Conservation (phyloP, 1,140 invertebrate genomes). For the Psix sp. region DNA sequence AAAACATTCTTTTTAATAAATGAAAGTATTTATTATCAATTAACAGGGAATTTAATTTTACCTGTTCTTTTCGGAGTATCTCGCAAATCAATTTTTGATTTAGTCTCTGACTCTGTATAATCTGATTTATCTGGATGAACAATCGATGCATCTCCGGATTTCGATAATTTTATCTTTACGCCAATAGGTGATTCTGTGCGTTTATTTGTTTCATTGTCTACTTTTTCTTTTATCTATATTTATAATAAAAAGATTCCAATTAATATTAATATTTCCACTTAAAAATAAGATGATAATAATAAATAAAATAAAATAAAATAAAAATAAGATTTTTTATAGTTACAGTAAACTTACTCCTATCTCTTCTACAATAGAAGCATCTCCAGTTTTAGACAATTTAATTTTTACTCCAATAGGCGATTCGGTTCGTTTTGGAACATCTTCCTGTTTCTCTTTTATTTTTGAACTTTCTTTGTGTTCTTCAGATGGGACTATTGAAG, state of each 20-base stretch:
- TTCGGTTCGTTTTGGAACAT: conserved; percentile 63
- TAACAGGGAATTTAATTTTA: not conserved
- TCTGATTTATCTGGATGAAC: conserved; percentile 64
- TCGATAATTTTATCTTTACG: conserved; percentile 70
- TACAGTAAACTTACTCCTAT: conserved; percentile 18
- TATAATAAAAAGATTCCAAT: no score
- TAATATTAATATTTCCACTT: no score
- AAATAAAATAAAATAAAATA: no score
- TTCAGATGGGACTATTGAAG: conserved; percentile 66
- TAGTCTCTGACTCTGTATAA: conserved; percentile 55
- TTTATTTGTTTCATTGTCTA: conserved; percentile 47
- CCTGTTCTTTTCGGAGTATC: conserved; percentile 56
- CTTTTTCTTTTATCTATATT: conserved; percentile 43
- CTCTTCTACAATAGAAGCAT: conserved; percentile 61
- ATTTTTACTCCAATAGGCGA: conserved; percentile 72
- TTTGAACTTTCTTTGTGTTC: conserved; percentile 47
- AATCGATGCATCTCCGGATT: conserved; percentile 66
- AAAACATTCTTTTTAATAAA: no score
- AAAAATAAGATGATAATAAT: no score
- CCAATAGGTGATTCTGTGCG: conserved; percentile 70
- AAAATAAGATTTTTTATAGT: not conserved
- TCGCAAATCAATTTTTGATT: conserved; percentile 36
- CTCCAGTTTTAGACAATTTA: conserved; percentile 67
- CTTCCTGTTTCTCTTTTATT: conserved; percentile 56
- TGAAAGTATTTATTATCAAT: not conserved